A percentile compares a stretch with the other conserved stretches of the same genome.
Conservation (phyloP, 2,888 invertebrate genomes). For the Ochropacha duplaris region DNA sequence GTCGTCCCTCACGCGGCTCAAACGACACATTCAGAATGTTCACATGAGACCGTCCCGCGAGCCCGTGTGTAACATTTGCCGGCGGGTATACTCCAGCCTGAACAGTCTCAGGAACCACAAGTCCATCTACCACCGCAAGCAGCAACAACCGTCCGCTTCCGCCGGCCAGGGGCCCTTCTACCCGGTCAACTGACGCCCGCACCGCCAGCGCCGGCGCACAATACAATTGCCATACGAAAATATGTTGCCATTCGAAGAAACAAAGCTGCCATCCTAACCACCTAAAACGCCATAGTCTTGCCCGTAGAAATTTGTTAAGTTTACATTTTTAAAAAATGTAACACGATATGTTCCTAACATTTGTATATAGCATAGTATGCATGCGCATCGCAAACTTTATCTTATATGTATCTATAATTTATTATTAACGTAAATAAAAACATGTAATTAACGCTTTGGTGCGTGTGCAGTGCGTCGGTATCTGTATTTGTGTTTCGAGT, state of each 20-base stretch:
- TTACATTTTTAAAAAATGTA: slow-evolving; percentile 57
- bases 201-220: slow-evolving; percentile 39
- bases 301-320: slow-evolving; percentile 77
- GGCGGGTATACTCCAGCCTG: slow-evolving; percentile 95
- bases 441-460: slow-evolving; percentile 52
- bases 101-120: slow-evolving; percentile 96
- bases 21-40: slow-evolving; percentile 95
- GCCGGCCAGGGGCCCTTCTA: slow-evolving; percentile 67
- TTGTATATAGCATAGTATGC: slow-evolving; percentile 82
- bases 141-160: slow-evolving; percentile 83
- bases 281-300: slow-evolving; percentile 79
- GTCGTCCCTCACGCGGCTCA: slow-evolving; percentile 93
- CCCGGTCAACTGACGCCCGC: slow-evolving; percentile 74
- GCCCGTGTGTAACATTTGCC: slow-evolving; percentile 96
- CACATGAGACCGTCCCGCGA: slow-evolving; percentile 95
- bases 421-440: slow-evolving; percentile 53
- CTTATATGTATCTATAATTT: slow-evolving; percentile 69
- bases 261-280: slow-evolving; percentile 77
- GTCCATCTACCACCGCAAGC: slow-evolving; percentile 96
- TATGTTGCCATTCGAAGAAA: slow-evolving; percentile 70
- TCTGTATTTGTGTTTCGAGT: slow-evolving; percentile 29
- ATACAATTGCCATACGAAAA: slow-evolving; percentile 24
- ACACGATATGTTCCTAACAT: slow-evolving; percentile 81
- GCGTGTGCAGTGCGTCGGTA: slow-evolving; percentile 53
- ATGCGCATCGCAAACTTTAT: slow-evolving; percentile 76